Evolutionary conservation across 64 coral and sea anemone genomes (phyloP), one percentile per base, ranked within the genome.

Genomic region (Astreopora myriophthalma): DNA sequence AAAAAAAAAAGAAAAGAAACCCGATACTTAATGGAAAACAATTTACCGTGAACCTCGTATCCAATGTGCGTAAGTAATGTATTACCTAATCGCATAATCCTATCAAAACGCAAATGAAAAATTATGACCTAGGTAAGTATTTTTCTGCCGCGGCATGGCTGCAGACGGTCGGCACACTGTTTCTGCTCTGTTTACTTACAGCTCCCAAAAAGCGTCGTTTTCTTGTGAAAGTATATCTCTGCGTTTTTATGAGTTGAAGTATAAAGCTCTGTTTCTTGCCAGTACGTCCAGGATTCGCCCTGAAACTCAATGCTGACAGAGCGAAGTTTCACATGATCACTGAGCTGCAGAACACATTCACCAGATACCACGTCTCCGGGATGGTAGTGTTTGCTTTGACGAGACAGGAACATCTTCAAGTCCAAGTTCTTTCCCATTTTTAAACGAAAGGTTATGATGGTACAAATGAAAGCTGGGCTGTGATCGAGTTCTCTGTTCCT

Each of bases 141-240:
- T 19, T 55, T 19, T 55, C n/a, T 55, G 16, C 16, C 51, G 51
- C 51, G 6, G 6, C 13, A 55, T 55, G 8, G 20, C 23, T 24
- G 9, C 9, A 24, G 61, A 64, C 61, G 24, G 22, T 26, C 24
- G 23, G 23, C 23, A 4, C 1, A 19, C 16, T 2, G 31, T 38
- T 37, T 63, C 0, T 27, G 23, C 23, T 16, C n/a, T 72, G 1
- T 32, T 19, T 79, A 96, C 94, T 96, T 90, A 96, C 94, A 61
- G 27, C 62, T 93, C 84, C 89, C 86, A 25, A 96, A 55, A 33
- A 96, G 87, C 33, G 92, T 80, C 0, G 86, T 71, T 90, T 96
- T 92, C 71, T 96, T 96, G 48, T 96, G 90, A 71, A 96, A 96
- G 65, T 96, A 96, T 39, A 96, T 80, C 74, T 96, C 94, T 79